A percentile compares a stretch with the other conserved stretches of the same genome.
phyloP scores from a whole-genome alignment of 1,140 invertebrate genomes.

The Battus philenor region DNA sequence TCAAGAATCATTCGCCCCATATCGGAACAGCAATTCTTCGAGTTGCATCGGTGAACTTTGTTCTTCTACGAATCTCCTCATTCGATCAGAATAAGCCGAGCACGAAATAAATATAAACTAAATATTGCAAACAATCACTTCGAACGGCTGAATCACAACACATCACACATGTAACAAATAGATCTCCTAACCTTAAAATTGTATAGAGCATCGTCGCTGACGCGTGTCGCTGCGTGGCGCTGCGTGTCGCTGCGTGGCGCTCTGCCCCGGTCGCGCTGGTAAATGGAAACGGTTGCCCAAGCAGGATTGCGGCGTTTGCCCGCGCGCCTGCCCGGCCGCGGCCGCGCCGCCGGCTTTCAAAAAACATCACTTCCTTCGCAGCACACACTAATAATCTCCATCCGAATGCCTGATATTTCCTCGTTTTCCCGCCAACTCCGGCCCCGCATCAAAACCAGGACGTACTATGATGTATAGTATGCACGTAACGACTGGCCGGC shows the following conservation, averaged over 20 bases:
- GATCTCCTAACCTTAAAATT: constrained; percentile 4
- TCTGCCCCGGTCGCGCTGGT: background rate
- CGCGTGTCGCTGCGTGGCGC: background rate
- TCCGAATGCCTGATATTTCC: background rate
- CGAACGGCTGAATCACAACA: background rate
- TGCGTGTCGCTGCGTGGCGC: too few relatives aligned
- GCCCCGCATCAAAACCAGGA: too few relatives aligned
- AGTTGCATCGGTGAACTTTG: too few relatives aligned
- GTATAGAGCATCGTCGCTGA: background rate
- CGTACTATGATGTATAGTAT: too few relatives aligned
- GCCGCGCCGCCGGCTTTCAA: background rate
- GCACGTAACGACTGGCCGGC: too few relatives aligned
- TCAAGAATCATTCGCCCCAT: too few relatives aligned
- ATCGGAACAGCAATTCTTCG: too few relatives aligned
- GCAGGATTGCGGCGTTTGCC: background rate
- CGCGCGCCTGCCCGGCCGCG: too few relatives aligned
- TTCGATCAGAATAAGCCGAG: too few relatives aligned
- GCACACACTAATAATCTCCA: background rate
- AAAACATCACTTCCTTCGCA: background rate
- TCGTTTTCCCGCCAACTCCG: constrained; percentile 3
- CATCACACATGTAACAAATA: background rate
- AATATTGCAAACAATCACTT: background rate
- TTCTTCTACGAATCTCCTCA: too few relatives aligned
- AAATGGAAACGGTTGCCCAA: background rate
- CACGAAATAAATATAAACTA: background rate